Base-by-base conservation (phyloP, 2,888 invertebrate species). In the Acrobasis consociella region DNA sequence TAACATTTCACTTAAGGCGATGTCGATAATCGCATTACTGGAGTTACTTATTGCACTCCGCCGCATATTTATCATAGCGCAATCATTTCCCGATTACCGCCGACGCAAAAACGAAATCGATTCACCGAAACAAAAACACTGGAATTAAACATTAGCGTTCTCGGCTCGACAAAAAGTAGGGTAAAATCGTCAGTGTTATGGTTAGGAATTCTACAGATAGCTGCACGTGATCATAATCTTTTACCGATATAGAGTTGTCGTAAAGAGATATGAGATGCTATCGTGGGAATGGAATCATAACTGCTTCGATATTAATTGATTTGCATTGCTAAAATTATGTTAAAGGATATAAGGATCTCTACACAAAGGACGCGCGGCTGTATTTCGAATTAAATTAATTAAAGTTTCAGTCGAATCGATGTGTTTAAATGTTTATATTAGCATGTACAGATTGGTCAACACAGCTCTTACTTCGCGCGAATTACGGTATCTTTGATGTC, bases 1-100 rank as follows among this genome's bases (percentile, higher is more conserved):
- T 38, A 51, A 55, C 60, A 61, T 50, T 62, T 59, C 52, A 51
- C 42, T 56, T 22, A 53, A 38, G 15, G 15, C 38, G 53, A 49
- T 59, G 17, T 59, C 49, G 37, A 38, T 59, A 15, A 59, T 50
- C 49, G 50, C 49, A 50, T 56, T 56, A 46, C 46, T 56, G 17
- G 46, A 56, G 22, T 56, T 42, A 17, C 56, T 56, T 46, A 56
- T 56, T 56, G 56, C 56, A 56, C 42, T 56, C 42, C 7, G 17
- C 56, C 42, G 42, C 56, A 42, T 56, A 46, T 42, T 42, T 56
- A 56, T 56, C 56, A 56, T 56, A 56, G 22, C 42, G 39, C 56
- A 42, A 56, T 56, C 42, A 56, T 42, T 56, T 39, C 7, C 42
- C n/a, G 55, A 55, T 55, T 55, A 56, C 56, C 56, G 9, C 42